Base-by-base conservation (phyloP, 2,113 vertebrate species). In the Ardeotis arabs region DNA sequence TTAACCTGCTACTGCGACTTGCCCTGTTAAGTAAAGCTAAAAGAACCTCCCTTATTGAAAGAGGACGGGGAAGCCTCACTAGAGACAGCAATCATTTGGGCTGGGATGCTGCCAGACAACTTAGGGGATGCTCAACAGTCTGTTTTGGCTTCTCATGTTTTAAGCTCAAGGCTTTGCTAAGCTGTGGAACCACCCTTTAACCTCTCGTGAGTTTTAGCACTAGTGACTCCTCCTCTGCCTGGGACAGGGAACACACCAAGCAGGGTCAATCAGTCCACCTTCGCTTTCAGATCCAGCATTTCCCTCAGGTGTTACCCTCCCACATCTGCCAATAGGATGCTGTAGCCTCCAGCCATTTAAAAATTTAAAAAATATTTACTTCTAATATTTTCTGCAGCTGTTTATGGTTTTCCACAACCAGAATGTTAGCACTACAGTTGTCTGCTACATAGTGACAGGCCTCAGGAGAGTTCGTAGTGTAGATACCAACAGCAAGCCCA, bases 341-440 rank as follows among this genome's bases (percentile, higher is more conserved):
- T 50, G 45, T 12, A 70, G 47, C 25, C 75, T 17, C 72, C 47
- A 67, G 15, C 6, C 47, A 33, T 78, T 37, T 9, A 44, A 44
- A 44, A 16, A 69, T 35, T 35, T 35, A 64, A 60, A 76, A 9
- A 6, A 2, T 8, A 31, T 66, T 98, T 97, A 99, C 99, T 98
- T 99, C 98, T 39, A 99, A 97, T 93, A 99, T 99, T 92, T 99
- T 99, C 98, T 98, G 98, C 67, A 99, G 96, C 97, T 99, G 99
- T 56, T 98, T 98, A 29, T 99, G 96, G 74, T 99, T 99, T 91
- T 99, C 99, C 97, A 99, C 98, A 88, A 99, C 97, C 6, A 99
- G 77, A 60, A 99, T 3, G 4, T 99, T 98, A 49, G 99, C 98
- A 64, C 96, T 97, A 86, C 98, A 98, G 85, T 99, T 98, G 17